A percentile compares a stretch with the other conserved stretches of the same genome.
These are phyloP conservation scores for Aselliscus stoliczkanus DNA, from an alignment of 2,797 vertebrate species.

Conservation along the genomic window DNA sequence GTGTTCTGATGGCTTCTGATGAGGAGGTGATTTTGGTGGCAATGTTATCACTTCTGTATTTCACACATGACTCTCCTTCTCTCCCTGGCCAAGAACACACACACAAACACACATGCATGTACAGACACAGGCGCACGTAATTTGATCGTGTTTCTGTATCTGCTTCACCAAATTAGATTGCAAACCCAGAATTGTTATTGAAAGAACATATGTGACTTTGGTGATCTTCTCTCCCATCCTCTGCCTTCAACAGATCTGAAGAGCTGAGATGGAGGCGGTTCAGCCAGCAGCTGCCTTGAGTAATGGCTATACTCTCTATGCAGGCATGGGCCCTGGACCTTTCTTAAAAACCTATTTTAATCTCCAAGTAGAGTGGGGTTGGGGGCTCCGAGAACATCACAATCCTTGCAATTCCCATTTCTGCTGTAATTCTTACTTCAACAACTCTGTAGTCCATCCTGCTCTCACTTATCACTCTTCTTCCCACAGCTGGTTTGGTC, in stretches of 20 bases:
- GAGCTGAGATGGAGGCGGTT: neutral
- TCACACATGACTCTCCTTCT: conserved; percentile 6
- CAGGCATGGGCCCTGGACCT: neutral
- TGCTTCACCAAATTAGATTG: conserved; percentile 60
- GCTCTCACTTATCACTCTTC: neutral
- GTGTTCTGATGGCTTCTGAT: conserved; percentile 6
- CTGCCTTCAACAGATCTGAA: neutral
- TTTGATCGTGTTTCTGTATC: conserved; percentile 51
- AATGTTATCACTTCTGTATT: conserved; percentile 49
- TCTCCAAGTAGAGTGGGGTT: neutral
- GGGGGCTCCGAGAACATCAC: neutral
- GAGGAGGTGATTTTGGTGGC: conserved; percentile 48
- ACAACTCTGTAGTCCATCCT: neutral
- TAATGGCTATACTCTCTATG: neutral
- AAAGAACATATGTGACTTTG: conserved; percentile 45
- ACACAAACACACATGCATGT: neutral
- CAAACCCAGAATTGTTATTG: conserved; percentile 46
- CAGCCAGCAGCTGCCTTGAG: neutral
- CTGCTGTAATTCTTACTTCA: neutral
- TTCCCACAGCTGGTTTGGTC: neutral
- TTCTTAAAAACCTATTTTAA: conserved; percentile 9
- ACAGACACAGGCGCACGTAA: neutral
- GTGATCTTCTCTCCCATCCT: conserved; percentile 7
- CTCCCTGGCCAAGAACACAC: conserved; percentile 8
- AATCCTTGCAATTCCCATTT: neutral